These are phyloP conservation scores for Chloroceryle inda DNA, from an alignment of 2,797 vertebrate genomes.

Conservation along the genomic window DNA sequence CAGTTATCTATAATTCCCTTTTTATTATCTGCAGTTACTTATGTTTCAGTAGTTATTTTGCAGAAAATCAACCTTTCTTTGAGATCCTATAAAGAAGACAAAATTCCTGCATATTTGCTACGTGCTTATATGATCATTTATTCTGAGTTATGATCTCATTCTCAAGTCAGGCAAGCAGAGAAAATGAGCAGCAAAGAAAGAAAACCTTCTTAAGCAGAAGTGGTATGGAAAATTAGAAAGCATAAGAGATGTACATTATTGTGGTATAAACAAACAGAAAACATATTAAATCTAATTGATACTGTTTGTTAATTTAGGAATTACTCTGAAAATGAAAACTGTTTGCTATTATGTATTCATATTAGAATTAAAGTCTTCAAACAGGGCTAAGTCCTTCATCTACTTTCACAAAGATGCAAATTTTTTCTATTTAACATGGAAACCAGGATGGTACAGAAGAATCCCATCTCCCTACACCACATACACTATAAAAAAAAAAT, in stretches of 20 bases:
- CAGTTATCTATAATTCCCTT: background rate
- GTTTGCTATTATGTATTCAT: background rate
- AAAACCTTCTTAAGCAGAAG: background rate
- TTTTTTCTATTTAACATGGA: background rate
- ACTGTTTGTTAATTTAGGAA: background rate
- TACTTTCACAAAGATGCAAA: background rate
- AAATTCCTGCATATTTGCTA: background rate
- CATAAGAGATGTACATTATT: background rate
- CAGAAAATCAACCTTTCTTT: background rate
- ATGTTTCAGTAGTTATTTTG: conserved; percentile 20
- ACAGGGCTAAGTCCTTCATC: background rate
- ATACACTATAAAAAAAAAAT: background rate
- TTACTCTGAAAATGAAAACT: background rate
- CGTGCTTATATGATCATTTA: background rate
- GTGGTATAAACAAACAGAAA: background rate
- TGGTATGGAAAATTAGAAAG: background rate
- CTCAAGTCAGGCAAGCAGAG: background rate
- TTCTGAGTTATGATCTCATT: background rate
- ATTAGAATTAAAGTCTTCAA: background rate
- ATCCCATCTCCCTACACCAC: background rate
- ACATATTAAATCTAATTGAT: background rate
- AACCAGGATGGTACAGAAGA: background rate
- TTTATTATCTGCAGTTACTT: conserved; percentile 2
- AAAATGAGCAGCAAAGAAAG: background rate
- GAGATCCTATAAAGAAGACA: background rate